Conservation (phyloP, 2,113 vertebrate genomes). For the Albula glossodonta region DNA sequence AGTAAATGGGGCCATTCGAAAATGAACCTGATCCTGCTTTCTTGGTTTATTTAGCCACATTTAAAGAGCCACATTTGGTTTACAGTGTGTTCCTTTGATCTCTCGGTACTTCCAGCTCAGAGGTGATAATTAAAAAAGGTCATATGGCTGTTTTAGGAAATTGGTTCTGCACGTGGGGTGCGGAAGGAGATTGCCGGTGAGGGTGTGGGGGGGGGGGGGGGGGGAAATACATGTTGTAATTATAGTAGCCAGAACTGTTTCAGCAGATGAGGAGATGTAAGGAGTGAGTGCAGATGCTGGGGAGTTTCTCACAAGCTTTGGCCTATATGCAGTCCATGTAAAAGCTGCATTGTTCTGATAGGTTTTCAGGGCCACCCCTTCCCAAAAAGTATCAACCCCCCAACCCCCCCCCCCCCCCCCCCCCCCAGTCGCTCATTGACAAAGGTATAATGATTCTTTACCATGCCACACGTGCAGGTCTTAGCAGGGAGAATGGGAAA, state of each 20-base stretch:
- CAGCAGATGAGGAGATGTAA: not conserved
- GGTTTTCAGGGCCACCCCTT: not conserved
- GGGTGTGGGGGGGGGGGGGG: not conserved
- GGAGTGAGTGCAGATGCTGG: not conserved
- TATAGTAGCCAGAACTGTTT: not conserved
- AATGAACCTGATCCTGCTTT: slow-evolving; percentile 6
- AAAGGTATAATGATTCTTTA: too few relatives aligned
- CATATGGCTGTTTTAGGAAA: slow-evolving; percentile 11
- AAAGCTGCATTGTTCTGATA: not conserved
- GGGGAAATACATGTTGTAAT: not conserved
- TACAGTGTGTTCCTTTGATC: not conserved
- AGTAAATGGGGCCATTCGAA: not conserved
- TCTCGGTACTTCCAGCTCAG: not conserved
- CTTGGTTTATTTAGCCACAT: not conserved
- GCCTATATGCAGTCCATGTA: not conserved
- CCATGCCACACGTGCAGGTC: not conserved
- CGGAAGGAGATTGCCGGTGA: slow-evolving; percentile 8
- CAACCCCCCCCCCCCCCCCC: too few relatives aligned
- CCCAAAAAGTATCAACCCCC: not conserved
- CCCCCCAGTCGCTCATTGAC: too few relatives aligned
- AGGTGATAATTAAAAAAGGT: slow-evolving; percentile 23
- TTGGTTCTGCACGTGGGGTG: slow-evolving; percentile 5
- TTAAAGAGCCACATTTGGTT: slow-evolving; percentile 11
- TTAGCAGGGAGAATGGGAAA: not conserved
- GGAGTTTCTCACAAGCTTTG: not conserved